phyloP scores from a whole-genome alignment of 1,140 invertebrate genomes.

The roundworm (Caenorhabditis elegans) region WBcel235 BX284605.5:17760501-17761000 shows the following conservation, averaged over 20 bases:
- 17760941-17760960: slow-evolving; percentile 68
- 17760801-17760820: slow-evolving; percentile 36
- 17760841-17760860: slow-evolving; percentile 54
- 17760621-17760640: slow-evolving; percentile 49
- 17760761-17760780: slow-evolving; percentile 52
- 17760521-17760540: not conserved
- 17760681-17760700: slow-evolving; percentile 51
- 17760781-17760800: slow-evolving; percentile 39
- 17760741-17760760: slow-evolving; percentile 54
- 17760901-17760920: slow-evolving; percentile 67
- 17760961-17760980: slow-evolving; percentile 69
- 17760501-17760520: not conserved
- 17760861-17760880: slow-evolving; percentile 41
- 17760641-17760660: slow-evolving; percentile 45
- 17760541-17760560: not conserved
- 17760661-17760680: slow-evolving; percentile 45
- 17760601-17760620: slow-evolving; percentile 36
- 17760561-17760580: not conserved
- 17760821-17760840: slow-evolving; percentile 59
- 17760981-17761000: slow-evolving; percentile 70
- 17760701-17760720: slow-evolving; percentile 38
- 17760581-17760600: not conserved
- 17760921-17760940: slow-evolving; percentile 68
- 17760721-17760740: slow-evolving; percentile 47
- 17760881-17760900: slow-evolving; percentile 48